Conservation (phyloP, 2,888 invertebrate genomes). For the Melieria omissa region DNA sequence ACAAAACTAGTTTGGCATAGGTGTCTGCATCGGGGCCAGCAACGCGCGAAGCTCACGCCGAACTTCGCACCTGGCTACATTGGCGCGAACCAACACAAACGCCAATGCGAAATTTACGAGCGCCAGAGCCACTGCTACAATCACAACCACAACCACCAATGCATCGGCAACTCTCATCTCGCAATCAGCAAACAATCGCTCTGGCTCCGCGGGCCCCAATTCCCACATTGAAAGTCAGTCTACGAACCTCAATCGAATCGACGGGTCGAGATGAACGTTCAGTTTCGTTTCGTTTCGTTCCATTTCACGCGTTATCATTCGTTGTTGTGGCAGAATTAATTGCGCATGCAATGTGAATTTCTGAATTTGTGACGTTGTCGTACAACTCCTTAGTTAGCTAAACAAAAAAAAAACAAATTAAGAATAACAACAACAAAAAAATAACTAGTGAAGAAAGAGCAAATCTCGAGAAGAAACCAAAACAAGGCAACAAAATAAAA, state of each 20-base stretch:
- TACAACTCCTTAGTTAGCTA: neutral
- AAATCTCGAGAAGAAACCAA: no score
- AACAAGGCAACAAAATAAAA: no score
- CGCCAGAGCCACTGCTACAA: slow-evolving; percentile 20
- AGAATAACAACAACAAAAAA: no score
- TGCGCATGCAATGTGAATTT: no score
- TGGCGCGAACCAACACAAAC: neutral
- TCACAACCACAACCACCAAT: neutral
- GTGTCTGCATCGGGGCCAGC: no score
- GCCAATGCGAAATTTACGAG: slow-evolving; percentile 21
- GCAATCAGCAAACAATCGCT: slow-evolving; percentile 26
- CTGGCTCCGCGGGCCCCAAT: slow-evolving; percentile 11
- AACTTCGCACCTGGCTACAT: no score
- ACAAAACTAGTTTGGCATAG: no score
- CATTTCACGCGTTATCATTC: neutral
- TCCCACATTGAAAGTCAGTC: slow-evolving; percentile 50
- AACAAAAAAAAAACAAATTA: neutral
- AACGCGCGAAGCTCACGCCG: no score
- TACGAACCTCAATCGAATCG: slow-evolving; percentile 59
- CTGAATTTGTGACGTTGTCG: neutral
- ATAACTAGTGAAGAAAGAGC: neutral
- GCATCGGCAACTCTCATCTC: slow-evolving; percentile 24
- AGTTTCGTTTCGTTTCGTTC: slow-evolving; percentile 27
- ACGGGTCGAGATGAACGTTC: slow-evolving; percentile 39
- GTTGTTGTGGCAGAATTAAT: no score